phyloP scores from a whole-genome alignment of 2,797 vertebrate genomes.

The Sparidentex hasta region DNA sequence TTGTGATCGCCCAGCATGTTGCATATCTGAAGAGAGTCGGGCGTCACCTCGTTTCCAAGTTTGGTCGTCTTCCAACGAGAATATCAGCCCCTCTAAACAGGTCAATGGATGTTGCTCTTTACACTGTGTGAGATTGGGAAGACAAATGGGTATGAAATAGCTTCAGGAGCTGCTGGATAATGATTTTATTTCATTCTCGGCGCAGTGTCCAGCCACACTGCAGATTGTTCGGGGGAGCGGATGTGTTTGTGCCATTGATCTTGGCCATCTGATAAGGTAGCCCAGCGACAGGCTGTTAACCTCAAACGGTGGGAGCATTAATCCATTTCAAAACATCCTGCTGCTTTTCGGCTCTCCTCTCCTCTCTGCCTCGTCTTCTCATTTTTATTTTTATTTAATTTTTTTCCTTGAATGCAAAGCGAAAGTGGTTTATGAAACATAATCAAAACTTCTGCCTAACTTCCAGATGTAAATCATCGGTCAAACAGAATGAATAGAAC shows the following conservation, averaged over 20 bases:
- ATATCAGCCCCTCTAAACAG: constrained; percentile 47
- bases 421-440: constrained; percentile 14
- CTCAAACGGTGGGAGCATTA: constrained; percentile 78
- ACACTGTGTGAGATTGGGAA: constrained; percentile 42
- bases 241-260: constrained; percentile 83
- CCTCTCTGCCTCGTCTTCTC: constrained; percentile 16
- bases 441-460: constrained; percentile 40
- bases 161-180: constrained; percentile 57
- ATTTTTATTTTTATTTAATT: neutral
- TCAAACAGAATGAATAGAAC: neutral
- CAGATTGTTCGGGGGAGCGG: constrained; percentile 59
- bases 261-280: constrained; percentile 80
- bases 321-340: constrained; percentile 77
- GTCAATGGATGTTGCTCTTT: constrained; percentile 59
- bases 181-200: constrained; percentile 74
- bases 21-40: neutral
- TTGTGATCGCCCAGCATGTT: neutral
- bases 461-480: constrained; percentile 18
- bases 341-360: constrained; percentile 49
- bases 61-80: constrained; percentile 17
- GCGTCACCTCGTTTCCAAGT: constrained; percentile 25
- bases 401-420: neutral
- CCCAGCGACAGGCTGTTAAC: constrained; percentile 84
- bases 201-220: constrained; percentile 56
- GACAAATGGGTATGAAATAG: constrained; percentile 57